Evolutionary conservation across 2,888 invertebrate genomes (phyloP), one percentile per base, ranked within the genome.

Genomic region (Cosmia trapezina): DNA sequence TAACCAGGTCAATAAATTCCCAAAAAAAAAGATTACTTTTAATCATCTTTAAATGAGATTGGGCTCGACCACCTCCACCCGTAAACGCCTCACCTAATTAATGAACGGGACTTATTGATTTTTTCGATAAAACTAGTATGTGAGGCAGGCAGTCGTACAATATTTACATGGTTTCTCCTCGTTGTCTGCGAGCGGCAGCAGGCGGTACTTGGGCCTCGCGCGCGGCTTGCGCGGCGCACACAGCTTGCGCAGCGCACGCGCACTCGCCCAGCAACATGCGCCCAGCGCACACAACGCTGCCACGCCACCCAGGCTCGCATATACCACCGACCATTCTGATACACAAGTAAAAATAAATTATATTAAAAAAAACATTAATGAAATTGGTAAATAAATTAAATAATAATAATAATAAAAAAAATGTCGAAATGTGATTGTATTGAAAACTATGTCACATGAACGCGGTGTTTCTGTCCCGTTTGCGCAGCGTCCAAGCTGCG

Each of bases 301-400:
- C 86, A 97, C 94, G 67, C 97, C 96, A 70, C 97, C 98, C 87
- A 99, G 97, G 85, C 98, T 98, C 56, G 99, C 98, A 94, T 99
- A 99, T 70, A 99, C 96, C 85, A 99, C 98, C 85, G 99, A 99
- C 99, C 99, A 99, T 91, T 98, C 98, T 98, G 94, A 93, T 0
- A 3, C 1, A 57, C 11, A 6, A 14, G 4, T n/a, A 14, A 47
- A 47, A 47, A 45, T 45, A 12, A 47, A 47, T 5, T 47, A 14
- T 19, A 41, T 41, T 37, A 37, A 37, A 37, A 37, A 41, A 41
- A 41, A 41, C 41, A 41, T 41, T 41, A 41, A 8, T 41, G 8
- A 41, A 41, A 41, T 41, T 8, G 5, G 8, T 37, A 4, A 37
- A 49, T 47, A 19, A 14, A 14, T 45, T 4, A 49, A 19, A 49